Evolutionary conservation across 2,797 vertebrate species (phyloP).

Genomic region (Lophotriccus pileatus): DNA sequence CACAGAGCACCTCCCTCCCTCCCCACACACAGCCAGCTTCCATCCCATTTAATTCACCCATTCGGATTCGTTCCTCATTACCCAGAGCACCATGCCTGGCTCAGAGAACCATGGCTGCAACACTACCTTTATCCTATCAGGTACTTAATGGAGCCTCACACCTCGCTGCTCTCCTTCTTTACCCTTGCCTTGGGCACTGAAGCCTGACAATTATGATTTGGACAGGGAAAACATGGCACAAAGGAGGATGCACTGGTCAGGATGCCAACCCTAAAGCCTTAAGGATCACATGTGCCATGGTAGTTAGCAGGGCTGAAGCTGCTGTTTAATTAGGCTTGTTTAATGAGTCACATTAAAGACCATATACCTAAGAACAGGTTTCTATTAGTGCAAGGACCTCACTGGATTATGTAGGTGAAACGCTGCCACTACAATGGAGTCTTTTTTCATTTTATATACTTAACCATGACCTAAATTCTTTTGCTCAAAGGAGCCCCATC

Average conservation of each 20-base stretch:
- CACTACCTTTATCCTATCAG: neutral
- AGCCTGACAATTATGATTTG: neutral
- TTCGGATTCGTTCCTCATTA: neutral
- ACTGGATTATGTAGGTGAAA: slow-evolving; percentile 16
- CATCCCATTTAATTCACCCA: neutral
- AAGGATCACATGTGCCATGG: neutral
- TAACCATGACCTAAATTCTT: slow-evolving; percentile 35
- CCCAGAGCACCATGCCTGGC: accelerated
- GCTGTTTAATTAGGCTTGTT: neutral
- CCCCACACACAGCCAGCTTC: neutral
- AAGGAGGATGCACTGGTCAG: neutral
- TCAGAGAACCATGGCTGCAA: neutral
- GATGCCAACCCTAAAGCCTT: neutral
- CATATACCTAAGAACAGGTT: neutral
- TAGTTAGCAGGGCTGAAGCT: neutral
- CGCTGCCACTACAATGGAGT: neutral
- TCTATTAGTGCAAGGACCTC: neutral
- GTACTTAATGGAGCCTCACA: neutral
- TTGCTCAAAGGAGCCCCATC: neutral
- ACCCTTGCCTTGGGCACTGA: neutral
- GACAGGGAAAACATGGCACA: neutral
- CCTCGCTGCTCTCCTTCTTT: neutral
- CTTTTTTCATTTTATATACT: neutral
- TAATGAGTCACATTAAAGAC: slow-evolving; percentile 27
- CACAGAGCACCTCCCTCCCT: neutral